phyloP scores from a whole-genome alignment of 2,888 invertebrate genomes.

The Chaitophorus viminalis region DNA sequence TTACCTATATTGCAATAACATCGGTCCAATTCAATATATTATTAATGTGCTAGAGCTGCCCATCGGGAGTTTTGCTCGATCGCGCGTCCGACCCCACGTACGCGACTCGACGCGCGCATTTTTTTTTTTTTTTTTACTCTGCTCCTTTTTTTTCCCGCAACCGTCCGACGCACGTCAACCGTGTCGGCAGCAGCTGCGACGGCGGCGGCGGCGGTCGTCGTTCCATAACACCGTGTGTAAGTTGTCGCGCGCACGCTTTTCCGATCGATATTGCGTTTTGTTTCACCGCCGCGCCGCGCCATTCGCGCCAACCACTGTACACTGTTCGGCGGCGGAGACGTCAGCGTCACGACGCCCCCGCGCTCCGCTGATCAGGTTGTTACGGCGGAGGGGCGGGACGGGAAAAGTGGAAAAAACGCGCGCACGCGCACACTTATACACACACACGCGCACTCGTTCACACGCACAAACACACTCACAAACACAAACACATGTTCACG shows the following conservation, averaged over 20 bases:
- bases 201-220: neutral
- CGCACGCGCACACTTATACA: too few species aligned
- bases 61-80: too few species aligned
- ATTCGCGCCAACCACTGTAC: neutral
- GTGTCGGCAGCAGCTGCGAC: too few species aligned
- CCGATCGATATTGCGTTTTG: constrained; percentile 53
- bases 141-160: neutral
- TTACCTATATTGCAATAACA: too few species aligned
- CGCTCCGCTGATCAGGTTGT: neutral
- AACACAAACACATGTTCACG: neutral
- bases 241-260: constrained; percentile 31
- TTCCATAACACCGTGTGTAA: neutral
- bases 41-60: too few species aligned
- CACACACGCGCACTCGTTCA: neutral
- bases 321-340: neutral
- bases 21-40: too few species aligned
- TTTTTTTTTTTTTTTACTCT: neutral
- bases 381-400: neutral
- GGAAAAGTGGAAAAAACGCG: neutral
- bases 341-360: neutral
- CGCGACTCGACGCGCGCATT: neutral
- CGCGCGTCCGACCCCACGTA: too few species aligned
- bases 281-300: constrained; percentile 19
- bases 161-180: neutral
- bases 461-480: constrained; percentile 5